Evolutionary conservation across 2,888 invertebrate species (phyloP).

Genomic region (Papilio demoleus): DNA sequence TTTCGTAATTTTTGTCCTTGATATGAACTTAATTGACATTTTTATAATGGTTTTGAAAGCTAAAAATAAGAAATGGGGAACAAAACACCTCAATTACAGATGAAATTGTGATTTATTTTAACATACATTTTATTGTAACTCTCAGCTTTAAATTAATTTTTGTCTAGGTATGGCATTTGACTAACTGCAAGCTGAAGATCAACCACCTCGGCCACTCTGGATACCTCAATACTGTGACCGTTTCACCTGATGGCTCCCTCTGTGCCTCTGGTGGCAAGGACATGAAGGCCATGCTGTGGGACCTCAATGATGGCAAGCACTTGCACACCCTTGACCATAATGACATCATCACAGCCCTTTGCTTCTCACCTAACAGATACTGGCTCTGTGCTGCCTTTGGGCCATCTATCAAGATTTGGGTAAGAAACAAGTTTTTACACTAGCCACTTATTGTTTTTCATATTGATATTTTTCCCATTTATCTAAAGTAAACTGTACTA

Average conservation of each 20-base stretch:
- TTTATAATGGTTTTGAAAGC: no score
- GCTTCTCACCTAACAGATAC: conserved; percentile 99
- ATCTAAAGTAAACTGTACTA: no score
- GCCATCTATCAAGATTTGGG: conserved; percentile 99
- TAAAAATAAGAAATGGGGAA: no score
- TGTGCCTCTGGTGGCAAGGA: conserved; percentile 99
- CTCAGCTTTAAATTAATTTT: neutral
- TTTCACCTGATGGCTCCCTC: conserved; percentile 99
- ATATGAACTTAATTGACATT: no score
- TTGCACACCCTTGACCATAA: conserved; percentile 99
- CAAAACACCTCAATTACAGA: no score
- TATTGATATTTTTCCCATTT: no score
- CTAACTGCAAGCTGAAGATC: conserved; percentile 99
- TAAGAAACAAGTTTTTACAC: conserved; percentile 62
- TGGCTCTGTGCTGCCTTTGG: conserved; percentile 99
- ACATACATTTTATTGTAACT: neutral
- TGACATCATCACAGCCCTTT: conserved; percentile 98
- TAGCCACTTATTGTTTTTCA: no score
- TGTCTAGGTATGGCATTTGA: conserved; percentile 96
- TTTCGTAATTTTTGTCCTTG: no score
- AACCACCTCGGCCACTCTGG: conserved; percentile 99
- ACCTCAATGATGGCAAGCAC: conserved; percentile 99
- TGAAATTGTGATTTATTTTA: no score
- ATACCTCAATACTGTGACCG: conserved; percentile 99
- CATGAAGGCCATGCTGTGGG: conserved; percentile 99